A percentile compares a stretch with the other conserved stretches of the same genome.
These are phyloP conservation scores for Lutraria lutraria DNA, from an alignment of 2,888 invertebrate species.

Conservation along the genomic window DNA sequence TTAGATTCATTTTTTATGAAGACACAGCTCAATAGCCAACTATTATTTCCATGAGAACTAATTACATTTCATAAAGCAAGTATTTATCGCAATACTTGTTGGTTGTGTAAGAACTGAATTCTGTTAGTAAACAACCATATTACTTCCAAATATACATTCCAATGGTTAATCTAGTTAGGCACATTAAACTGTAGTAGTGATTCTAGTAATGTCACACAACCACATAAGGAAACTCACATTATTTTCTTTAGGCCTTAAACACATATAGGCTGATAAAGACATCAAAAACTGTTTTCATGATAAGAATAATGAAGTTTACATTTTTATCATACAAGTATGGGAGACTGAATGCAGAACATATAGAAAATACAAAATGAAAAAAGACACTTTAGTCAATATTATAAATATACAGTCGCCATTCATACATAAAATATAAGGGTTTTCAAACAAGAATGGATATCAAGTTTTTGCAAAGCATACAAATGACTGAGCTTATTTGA, in stretches of 20 bases:
- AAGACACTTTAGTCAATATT: constrained; percentile 20
- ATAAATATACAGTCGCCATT: neutral
- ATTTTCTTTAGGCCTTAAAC: constrained; percentile 17
- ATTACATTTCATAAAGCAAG: too few relatives aligned
- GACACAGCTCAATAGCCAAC: too few relatives aligned
- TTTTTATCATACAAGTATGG: constrained; percentile 21
- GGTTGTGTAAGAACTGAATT: neutral
- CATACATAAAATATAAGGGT: neutral
- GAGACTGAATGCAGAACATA: neutral
- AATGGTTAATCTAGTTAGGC: neutral
- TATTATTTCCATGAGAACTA: too few relatives aligned
- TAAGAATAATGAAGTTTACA: constrained; percentile 17
- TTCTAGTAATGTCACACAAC: neutral
- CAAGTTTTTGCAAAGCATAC: neutral
- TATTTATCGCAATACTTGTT: too few relatives aligned
- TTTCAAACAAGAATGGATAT: neutral
- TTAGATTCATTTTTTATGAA: neutral
- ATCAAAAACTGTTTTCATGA: neutral
- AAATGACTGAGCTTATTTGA: neutral
- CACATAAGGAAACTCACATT: neutral
- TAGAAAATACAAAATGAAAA: constrained; percentile 3
- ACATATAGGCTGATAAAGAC: constrained; percentile 6
- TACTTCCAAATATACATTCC: neutral
- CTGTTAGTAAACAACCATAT: neutral
- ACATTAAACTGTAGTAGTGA: neutral